Base-by-base conservation (phyloP, 2,888 invertebrate genomes). In the Hybos culiciformis region DNA sequence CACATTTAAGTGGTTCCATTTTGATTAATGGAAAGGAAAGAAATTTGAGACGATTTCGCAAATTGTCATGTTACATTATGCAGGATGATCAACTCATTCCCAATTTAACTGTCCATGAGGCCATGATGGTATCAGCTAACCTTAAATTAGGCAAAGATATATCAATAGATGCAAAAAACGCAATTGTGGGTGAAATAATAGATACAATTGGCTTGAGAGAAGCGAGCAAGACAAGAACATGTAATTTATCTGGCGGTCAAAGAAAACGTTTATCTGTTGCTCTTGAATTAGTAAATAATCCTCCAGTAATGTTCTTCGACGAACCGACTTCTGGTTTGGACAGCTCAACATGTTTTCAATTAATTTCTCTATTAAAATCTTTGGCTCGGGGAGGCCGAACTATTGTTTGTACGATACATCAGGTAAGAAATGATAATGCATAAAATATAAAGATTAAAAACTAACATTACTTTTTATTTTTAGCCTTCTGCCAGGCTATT, bases 271-370 rank as follows among this genome's bases (percentile, higher is more conserved):
- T 92, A 48, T 90, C 91, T 6, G 91, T 93, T 57, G 92, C 91
- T 42, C 69, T 90, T 60, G 92, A 93, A 68, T 73, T 93, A 62
- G 91, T 93, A 39, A 92, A 92, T 67, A 92, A 93, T 70, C 93
- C 94, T 19, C 93, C 93, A 50, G 87, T 94, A 47, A 93, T 94
- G 91, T 94, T 93, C 67, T 92, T 94, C 60, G 93, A 94, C 59
- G 93, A 94, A 65, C 93, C 93, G 3, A 85, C 84, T 32, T 83
- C 91, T 56, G 94, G 94, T 15, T 69, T 94, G 63, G 94, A 94
- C 63, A 92, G 91, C 62, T 87, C 91, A 29, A 86, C 92, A 41
- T 92, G 92, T 70, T 91, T 87, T 70, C 91, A 91, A 67, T 85
- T 92, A 65, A 80, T 94, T 59, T 83, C 81, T 47, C 68, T 94